Base-by-base conservation (phyloP, 2,797 vertebrate genomes). In the Rhinophrynus dorsalis region DNA sequence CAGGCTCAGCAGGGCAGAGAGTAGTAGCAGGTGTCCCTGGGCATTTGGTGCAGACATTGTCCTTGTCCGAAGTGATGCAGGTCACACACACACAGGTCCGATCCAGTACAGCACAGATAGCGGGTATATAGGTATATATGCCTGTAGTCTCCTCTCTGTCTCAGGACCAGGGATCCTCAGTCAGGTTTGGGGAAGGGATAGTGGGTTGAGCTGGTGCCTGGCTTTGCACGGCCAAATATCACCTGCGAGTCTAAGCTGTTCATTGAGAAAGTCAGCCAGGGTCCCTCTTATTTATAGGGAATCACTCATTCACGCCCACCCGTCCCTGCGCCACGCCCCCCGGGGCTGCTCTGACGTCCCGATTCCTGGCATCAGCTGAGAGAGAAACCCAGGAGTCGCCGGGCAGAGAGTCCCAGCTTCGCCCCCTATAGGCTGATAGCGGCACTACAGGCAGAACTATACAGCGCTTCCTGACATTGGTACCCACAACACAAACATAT, bases 201-300 rank as follows among this genome's bases (percentile, higher is more conserved):
- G 10, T 24, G 40, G 59, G 7, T 26, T 24, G 30, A 44, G 50
- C 50, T 23, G 50, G 33, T 42, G 48, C 33, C 3, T 6, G 21
- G 29, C 42, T 50, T 1, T 11, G 1, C 11, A 6, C 40, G 21
- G 48, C 35, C 37, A 10, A 35, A 30, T 13, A 26, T 40, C 55
- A 61, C 57, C 57, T 44, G 57, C 35, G 44, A 54, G 47, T 32
- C 67, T 69, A 33, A 61, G 56, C 67, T 61, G 67, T 71, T 56
- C 68, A 71, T 71, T 71, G 68, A 71, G 9, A 71, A 71, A 55
- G 37, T 56, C 68, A 35, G 48, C 17, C 40, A 62, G 59, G 23
- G 33, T 10, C 59, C 18, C 10, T 10, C 12, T 32, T 56, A 50
- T 63, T 55, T 56, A 63, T 37, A 18, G 26, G 67, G 38, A 48